A percentile compares a stretch with the other conserved stretches of the same genome.
Conservation (phyloP, 2,797 vertebrate species). For the Hafferia zeledoni region DNA sequence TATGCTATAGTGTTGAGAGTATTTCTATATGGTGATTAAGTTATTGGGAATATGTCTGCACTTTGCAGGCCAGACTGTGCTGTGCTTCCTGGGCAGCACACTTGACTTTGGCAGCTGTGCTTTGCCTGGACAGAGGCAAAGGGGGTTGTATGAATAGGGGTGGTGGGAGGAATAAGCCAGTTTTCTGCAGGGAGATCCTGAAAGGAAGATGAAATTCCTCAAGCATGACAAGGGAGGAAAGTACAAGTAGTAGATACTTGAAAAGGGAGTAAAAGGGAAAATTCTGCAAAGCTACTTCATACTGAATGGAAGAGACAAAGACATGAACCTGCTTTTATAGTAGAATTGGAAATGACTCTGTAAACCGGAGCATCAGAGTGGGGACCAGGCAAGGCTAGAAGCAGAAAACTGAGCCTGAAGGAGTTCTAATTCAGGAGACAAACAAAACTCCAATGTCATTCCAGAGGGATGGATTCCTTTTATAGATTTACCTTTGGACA, state of each 20-base stretch:
- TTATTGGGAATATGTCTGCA: background rate
- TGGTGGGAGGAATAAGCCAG: background rate
- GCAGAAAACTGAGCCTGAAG: background rate
- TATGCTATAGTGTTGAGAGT: background rate
- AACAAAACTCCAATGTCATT: background rate
- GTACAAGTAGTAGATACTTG: background rate
- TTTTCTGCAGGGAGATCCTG: background rate
- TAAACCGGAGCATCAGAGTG: background rate
- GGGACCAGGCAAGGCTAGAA: background rate
- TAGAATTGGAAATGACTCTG: conserved; percentile 5
- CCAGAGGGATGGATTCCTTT: background rate
- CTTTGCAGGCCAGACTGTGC: background rate
- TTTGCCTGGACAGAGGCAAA: background rate
- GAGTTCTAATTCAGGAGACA: background rate
- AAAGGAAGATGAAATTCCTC: background rate
- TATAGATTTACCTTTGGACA: background rate
- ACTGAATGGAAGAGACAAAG: conserved; percentile 19
- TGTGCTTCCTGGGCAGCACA: background rate
- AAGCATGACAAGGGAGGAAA: background rate
- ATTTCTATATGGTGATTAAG: background rate
- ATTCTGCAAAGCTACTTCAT: conserved; percentile 5
- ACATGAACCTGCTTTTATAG: conserved; percentile 7
- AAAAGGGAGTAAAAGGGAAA: background rate
- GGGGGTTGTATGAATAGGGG: background rate
- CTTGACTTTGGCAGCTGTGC: conserved; percentile 8